Evolutionary conservation across 2,113 vertebrate species (phyloP).

Genomic region (Gallinago media): DNA sequence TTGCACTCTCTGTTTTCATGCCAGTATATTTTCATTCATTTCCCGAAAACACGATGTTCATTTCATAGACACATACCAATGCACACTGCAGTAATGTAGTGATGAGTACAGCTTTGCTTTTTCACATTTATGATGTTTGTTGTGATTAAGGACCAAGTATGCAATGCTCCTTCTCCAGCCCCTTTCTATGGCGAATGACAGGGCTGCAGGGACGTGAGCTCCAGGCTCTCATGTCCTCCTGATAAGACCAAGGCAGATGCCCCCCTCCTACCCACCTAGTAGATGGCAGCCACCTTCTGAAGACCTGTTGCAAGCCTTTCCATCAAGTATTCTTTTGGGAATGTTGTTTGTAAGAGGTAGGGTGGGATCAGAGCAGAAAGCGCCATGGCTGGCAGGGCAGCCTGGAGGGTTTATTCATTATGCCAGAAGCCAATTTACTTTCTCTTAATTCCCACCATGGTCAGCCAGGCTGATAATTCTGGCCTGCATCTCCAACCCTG

Average conservation of each 20-base stretch:
- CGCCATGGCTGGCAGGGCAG: fast-evolving
- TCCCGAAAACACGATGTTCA: background rate
- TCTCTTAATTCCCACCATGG: background rate
- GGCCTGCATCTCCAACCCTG: background rate
- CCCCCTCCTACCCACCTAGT: fast-evolving
- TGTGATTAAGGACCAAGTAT: background rate
- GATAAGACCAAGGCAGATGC: background rate
- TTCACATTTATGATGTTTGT: background rate
- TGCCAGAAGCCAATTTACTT: background rate
- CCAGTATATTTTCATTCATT: background rate
- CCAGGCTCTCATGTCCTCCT: background rate
- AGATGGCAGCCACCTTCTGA: background rate
- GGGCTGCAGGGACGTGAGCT: background rate
- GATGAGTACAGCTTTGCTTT: background rate
- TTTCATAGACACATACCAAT: background rate
- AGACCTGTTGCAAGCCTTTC: background rate
- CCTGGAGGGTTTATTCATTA: background rate
- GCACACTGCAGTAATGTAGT: background rate
- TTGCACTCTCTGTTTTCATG: background rate
- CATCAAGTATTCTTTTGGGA: background rate
- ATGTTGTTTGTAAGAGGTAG: background rate
- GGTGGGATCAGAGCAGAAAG: background rate
- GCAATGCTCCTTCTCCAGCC: background rate
- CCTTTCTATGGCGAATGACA: background rate
- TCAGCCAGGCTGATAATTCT: background rate